Base-by-base conservation (phyloP, 2,888 invertebrate genomes). In the Oasisia sp. region DNA sequence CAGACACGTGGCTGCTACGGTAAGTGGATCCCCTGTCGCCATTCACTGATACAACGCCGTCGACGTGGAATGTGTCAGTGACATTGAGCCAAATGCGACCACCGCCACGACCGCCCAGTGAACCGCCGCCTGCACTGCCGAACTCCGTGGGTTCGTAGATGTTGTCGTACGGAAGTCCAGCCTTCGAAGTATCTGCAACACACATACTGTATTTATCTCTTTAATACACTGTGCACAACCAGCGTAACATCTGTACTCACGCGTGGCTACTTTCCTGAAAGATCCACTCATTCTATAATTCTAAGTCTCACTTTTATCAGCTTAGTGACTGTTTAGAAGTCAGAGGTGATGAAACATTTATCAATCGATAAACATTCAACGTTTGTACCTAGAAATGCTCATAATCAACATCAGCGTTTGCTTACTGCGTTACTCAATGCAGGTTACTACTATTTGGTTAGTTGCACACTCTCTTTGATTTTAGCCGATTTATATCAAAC, bases 71-170 rank as follows among this genome's bases (percentile, higher is more conserved):
- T 0, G 95, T 95, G 93, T 95, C 93, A 0, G 95, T 94, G 14
- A 94, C 94, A 93, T 95, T 95, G n/a, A 95, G 91, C 95, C 95
- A 95, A 91, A 95, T 94, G 11, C 94, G 93, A 2, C 95, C 95
- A 9, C 95, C 95, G 0, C 95, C 95, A 3, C 94, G 92, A 27
- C 95, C 95, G 19, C 95, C 95, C 12, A 91, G n/a, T 19, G 32
- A 90, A 32, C 95, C 94, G 0, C 95, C 94, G 32, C 92, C 92
- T 32, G 94, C 94, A 91, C 95, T 95, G 44, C 95, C 95, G 93
- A 95, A 95, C 91, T 94, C 89, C 0, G 93, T 93, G 3, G 95
- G 95, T 92, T 94, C 94, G 93, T 95, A 95, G 9, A 95, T 89
- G 90, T 95, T 95, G 32, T 94, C 94, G 93, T 95, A 95, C 0